Evolutionary conservation across 1,140 invertebrate species (phyloP), one percentile per base, ranked within the genome.

Genomic region (Drosophila sp.): DNA sequence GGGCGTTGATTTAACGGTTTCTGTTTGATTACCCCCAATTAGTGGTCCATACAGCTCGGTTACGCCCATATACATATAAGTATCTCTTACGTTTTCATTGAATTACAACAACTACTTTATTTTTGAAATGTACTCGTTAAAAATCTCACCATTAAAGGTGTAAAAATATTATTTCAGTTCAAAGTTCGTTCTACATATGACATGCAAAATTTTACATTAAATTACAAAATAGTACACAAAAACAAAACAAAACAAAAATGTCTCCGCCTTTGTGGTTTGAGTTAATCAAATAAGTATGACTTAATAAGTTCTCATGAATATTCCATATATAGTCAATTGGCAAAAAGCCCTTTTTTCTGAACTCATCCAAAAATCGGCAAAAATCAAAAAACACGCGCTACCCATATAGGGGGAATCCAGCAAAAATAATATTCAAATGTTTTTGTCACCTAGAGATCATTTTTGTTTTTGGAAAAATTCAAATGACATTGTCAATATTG

Each of bases 81-180:
- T 8, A 35, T 35, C 35, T 38, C 35, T 38, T 38, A 38, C 35
- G 35, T 11, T 38, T 38, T 11, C 3, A 38, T 11, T 38, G 10
- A 38, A 38, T 38, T 10, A 38, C 35, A 40, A 11, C n/a, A 58
- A 58, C 56, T 58, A 50, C n/a, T n/a, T 62, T 33, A 35, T 47
- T 69, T 47, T 69, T 76, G n/a, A 58, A 69, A 75, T 76, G 56
- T 76, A 56, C 65, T 54, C 58, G 73, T 23, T 76, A 76, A 69
- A 76, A 76, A 8, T 76, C 64, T 63, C 73, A 76, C 72, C 29
- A 57, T 56, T 47, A 38, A 25, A 50, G 4, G 27, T 6, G 47
- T 8, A 50, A 7, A 25, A 50, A 10, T 33, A 74, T n/a, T 69
- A 62, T 76, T 69, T 60, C 33, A 10, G 47, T 55, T 76, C 72